Conservation (phyloP, 2,113 vertebrate genomes). For the Campylomormyrus numenius region DNA sequence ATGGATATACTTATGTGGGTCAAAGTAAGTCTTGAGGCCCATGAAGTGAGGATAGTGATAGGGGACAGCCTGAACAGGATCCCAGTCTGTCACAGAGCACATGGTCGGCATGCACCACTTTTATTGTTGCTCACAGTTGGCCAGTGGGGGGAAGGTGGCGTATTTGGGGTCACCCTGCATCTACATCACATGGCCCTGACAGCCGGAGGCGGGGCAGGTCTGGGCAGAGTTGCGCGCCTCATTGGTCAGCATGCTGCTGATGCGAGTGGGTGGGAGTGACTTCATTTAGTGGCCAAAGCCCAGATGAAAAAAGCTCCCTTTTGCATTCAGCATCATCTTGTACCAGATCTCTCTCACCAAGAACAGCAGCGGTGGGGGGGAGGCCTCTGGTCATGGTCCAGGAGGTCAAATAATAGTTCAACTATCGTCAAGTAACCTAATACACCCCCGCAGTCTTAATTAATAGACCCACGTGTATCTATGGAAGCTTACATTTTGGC, state of each 20-base stretch:
- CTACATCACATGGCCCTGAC: background rate
- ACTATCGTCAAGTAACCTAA: background rate
- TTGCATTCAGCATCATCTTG: background rate
- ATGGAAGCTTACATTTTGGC: background rate
- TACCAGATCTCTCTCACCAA: background rate
- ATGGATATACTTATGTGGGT: background rate
- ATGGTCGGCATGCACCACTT: background rate
- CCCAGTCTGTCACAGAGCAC: background rate
- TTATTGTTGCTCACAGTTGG: background rate
- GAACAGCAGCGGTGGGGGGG: background rate
- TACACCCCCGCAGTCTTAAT: background rate
- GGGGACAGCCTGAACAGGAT: background rate
- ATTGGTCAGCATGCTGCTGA: conserved; percentile 23
- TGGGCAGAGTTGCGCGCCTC: background rate
- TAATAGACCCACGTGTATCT: background rate
- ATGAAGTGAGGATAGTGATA: background rate
- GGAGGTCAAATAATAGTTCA: background rate
- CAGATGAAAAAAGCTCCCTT: background rate
- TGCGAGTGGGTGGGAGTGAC: conserved; percentile 5
- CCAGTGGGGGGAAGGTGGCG: background rate
- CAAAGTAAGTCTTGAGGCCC: background rate
- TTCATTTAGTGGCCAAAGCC: background rate
- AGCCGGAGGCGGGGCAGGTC: background rate
- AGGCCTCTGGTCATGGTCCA: background rate
- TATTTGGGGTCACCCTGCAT: background rate